Base-by-base conservation (phyloP, 2,888 invertebrate genomes). In the Hydriomena furcata region DNA sequence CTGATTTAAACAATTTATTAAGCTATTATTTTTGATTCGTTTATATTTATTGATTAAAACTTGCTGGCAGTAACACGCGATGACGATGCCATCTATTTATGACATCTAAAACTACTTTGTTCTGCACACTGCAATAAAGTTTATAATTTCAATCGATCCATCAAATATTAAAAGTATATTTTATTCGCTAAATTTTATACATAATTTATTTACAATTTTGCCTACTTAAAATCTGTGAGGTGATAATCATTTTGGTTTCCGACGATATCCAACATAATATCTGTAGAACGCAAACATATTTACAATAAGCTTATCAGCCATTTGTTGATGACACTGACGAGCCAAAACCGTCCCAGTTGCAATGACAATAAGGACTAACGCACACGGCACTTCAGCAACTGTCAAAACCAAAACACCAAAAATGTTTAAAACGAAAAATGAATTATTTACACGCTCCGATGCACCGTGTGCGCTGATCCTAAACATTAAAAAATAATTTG, bases 301-400 rank as follows among this genome's bases (percentile, higher is more conserved):
- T 43, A 47, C 43, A 55, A 47, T 21, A 44, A 32, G 42, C 41
- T 52, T 34, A 21, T 31, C 21, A 42, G 42, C 36, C 32, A 35
- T 41, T 31, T 32, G 45, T 41, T 24, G 24, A 30, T 49, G 52
- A 44, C 31, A 42, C 38, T 55, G 56, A 52, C 56, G 66, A 71
- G 66, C 68, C 71, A 69, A 69, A 68, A 68, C 65, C 68, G 66
- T 66, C 65, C 66, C 60, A 55, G 51, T 43, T 28, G 36, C 41
- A 42, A 46, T 53, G 44, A 45, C 6, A 51, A 53, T 47, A 58
- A 41, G 35, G 12, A 7, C 11, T 40, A 38, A 13, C 44, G 52
- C 47, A 51, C 38, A 54, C 57, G 40, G 43, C 32, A 51, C 27
- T 21, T 7, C 13, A 20, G 4, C 11, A 42, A 20, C 10, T 6